Evolutionary conservation across 2,113 vertebrate genomes (phyloP).

Genomic region (Tapirus terrestris): DNA sequence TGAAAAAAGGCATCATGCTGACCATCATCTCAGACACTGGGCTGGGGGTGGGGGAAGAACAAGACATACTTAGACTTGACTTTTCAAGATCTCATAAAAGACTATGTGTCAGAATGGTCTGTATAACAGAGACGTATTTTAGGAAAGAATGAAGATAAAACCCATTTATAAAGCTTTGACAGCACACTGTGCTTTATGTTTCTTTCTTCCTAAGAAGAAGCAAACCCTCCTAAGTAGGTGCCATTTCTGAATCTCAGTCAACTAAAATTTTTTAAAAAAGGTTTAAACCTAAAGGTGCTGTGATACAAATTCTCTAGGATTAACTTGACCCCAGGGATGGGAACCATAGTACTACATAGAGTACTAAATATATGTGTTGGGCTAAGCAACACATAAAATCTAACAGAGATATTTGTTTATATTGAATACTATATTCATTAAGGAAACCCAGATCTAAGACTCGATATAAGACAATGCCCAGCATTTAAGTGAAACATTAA

Average conservation of each 20-base stretch:
- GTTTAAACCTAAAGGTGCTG: neutral
- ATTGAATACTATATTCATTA: neutral
- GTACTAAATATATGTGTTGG: neutral
- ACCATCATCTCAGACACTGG: neutral
- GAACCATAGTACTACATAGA: neutral
- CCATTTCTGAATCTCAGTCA: slow-evolving; percentile 8
- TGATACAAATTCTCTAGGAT: neutral
- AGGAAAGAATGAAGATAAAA: neutral
- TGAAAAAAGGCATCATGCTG: neutral
- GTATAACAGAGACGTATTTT: neutral
- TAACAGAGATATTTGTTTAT: neutral
- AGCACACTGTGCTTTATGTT: neutral
- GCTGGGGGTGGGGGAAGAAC: accelerated
- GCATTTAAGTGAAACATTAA: slow-evolving; percentile 11
- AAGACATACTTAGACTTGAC: neutral
- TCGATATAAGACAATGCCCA: neutral
- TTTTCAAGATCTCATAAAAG: slow-evolving; percentile 17
- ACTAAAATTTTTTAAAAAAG: neutral
- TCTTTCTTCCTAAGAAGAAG: neutral
- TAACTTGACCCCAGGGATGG: neutral
- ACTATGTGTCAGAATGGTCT: neutral
- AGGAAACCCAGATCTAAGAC: neutral
- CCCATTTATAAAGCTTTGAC: neutral
- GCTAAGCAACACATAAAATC: neutral
- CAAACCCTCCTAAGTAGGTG: neutral